Conservation (phyloP, 2,888 invertebrate species). For the Folsomia candida region DNA sequence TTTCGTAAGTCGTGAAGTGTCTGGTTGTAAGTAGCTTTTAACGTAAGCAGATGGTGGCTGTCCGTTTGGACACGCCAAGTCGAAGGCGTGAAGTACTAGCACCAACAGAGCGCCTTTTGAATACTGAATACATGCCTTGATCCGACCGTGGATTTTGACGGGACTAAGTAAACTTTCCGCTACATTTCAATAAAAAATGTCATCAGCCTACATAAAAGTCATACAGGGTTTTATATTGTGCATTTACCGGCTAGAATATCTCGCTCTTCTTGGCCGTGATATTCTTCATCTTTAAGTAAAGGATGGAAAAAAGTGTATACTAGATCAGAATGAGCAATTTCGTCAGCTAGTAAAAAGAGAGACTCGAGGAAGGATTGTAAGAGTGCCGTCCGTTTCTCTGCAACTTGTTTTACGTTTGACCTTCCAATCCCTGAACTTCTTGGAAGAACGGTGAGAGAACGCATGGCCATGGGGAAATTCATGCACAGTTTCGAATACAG, state of each 20-base stretch:
- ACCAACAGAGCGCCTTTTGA: constrained; percentile 71
- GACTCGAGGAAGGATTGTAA: constrained; percentile 84
- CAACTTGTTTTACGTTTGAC: constrained; percentile 91
- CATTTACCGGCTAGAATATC: constrained; percentile 67
- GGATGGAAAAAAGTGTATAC: constrained; percentile 99
- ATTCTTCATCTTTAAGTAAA: constrained; percentile 73
- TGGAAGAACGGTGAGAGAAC: constrained; percentile 47
- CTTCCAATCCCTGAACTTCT: constrained; percentile 62
- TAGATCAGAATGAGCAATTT: constrained; percentile 91
- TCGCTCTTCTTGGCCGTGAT: constrained; percentile 81
- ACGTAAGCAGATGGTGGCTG: constrained; percentile 86
- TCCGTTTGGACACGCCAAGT: constrained; percentile 75
- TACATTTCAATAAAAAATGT: constrained; percentile 12
- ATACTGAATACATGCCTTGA: constrained; percentile 76
- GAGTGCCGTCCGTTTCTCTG: constrained; percentile 84
- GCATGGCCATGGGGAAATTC: constrained; percentile 77
- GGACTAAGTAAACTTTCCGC: constrained; percentile 37
- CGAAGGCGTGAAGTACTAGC: constrained; percentile 87
- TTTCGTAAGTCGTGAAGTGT: constrained; percentile 87
- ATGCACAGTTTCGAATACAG: constrained; percentile 90
- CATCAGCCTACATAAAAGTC: neutral
- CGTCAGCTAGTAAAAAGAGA: constrained; percentile 78
- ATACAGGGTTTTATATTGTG: too few species aligned
- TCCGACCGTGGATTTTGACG: constrained; percentile 62
- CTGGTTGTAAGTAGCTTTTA: constrained; percentile 89